phyloP scores from a whole-genome alignment of 2,113 vertebrate species.

The Pomatorhinus ruficollis region DNA sequence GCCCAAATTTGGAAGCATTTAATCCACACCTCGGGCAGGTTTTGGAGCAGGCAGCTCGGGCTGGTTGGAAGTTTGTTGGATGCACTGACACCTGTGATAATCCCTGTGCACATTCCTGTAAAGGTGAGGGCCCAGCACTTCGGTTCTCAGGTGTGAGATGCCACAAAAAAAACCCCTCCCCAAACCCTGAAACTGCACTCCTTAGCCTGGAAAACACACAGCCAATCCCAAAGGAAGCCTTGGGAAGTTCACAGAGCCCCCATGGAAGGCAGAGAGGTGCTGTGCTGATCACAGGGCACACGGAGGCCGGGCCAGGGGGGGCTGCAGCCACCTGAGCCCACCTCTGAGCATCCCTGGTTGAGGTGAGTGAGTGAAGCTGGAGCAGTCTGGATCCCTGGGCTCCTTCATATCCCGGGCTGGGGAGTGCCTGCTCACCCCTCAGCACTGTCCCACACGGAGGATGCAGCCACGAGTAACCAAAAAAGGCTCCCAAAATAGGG shows the following conservation, averaged over 20 bases:
- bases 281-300: neutral
- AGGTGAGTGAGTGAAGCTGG: neutral
- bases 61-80: neutral
- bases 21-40: neutral
- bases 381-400: neutral
- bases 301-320: neutral
- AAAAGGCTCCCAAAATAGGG: neutral
- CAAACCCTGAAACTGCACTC: neutral
- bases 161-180: neutral
- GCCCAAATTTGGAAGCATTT: neutral
- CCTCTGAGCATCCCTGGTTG: neutral
- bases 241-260: neutral
- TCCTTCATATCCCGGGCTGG: neutral
- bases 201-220: neutral
- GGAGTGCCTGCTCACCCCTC: neutral
- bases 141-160: neutral
- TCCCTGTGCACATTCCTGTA: neutral
- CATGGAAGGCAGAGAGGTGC: neutral
- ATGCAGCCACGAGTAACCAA: neutral
- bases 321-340: accelerated
- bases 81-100: accelerated
- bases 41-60: neutral
- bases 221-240: neutral
- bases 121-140: neutral
- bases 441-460: accelerated